A percentile compares a stretch with the other conserved stretches of the same genome.
Conservation (phyloP, 2,113 vertebrate species). For the Melanerpes formicivorus region DNA sequence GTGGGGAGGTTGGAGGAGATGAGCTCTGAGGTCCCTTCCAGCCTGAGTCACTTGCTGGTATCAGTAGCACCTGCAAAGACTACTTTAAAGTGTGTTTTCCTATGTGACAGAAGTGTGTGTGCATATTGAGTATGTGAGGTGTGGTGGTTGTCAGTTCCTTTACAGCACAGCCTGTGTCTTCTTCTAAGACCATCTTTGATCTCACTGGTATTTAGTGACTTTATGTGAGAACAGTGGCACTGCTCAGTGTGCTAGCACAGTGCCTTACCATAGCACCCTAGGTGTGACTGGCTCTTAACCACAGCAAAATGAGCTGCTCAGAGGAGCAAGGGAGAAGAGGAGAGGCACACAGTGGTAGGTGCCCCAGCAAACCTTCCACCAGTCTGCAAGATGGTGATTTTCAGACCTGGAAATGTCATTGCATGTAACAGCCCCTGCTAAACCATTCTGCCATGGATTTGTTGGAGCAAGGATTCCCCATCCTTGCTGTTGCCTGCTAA, state of each 20-base stretch:
- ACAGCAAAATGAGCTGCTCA: background rate
- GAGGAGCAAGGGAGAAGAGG: background rate
- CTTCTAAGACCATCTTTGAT: background rate
- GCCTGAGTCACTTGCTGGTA: too few species aligned
- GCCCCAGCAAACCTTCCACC: background rate
- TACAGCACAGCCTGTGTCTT: background rate
- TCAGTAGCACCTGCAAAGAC: background rate
- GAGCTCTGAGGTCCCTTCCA: too few species aligned
- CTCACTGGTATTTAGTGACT: background rate
- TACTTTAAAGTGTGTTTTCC: background rate
- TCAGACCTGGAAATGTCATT: background rate
- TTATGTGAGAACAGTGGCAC: background rate
- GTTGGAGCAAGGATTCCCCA: background rate
- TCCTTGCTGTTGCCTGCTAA: background rate
- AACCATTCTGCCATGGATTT: background rate
- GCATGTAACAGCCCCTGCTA: background rate
- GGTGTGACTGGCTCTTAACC: background rate
- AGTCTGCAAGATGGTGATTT: background rate
- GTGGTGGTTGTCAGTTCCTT: background rate
- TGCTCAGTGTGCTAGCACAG: accelerated
- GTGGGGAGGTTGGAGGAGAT: too few species aligned
- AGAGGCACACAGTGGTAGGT: background rate
- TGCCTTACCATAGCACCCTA: background rate
- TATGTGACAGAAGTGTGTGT: background rate
- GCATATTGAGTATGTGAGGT: background rate